These are phyloP conservation scores for Cinara cedri DNA, from an alignment of 2,888 invertebrate genomes.

Conservation along the genomic window DNA sequence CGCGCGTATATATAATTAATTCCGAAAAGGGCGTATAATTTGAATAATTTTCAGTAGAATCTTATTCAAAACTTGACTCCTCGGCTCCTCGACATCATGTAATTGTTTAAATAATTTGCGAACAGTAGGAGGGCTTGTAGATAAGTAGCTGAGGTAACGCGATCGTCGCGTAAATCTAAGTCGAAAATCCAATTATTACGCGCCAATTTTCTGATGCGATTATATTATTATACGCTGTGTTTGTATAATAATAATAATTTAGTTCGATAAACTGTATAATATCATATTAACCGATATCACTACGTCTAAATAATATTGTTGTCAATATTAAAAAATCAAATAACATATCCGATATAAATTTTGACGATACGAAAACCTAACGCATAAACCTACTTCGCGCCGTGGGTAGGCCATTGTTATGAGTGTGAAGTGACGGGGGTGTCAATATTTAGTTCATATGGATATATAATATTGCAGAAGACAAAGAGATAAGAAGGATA, in stretches of 20 bases:
- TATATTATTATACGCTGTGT: too few species aligned
- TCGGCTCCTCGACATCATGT: neutral
- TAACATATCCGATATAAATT: too few species aligned
- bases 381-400: too few species aligned
- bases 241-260: neutral
- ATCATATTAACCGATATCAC: too few species aligned
- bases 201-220: neutral
- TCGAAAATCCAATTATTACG: neutral
- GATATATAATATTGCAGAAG: too few species aligned
- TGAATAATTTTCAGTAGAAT: neutral
- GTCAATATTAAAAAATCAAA: too few species aligned
- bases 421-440: too few species aligned
- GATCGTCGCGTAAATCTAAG: slow-evolving; percentile 11
- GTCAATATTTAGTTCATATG: too few species aligned
- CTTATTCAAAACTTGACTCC: neutral
- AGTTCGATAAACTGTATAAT: neutral
- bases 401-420: too few species aligned
- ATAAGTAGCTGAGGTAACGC: neutral
- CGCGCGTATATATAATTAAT: neutral
- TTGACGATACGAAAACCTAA: too few species aligned
- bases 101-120: slow-evolving; percentile 10
- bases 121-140: neutral
- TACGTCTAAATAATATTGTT: too few species aligned
- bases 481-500: too few species aligned
- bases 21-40: neutral